Evolutionary conservation across 1,140 invertebrate genomes (phyloP).

Genomic region (Caenorhabditis tropicalis): DNA sequence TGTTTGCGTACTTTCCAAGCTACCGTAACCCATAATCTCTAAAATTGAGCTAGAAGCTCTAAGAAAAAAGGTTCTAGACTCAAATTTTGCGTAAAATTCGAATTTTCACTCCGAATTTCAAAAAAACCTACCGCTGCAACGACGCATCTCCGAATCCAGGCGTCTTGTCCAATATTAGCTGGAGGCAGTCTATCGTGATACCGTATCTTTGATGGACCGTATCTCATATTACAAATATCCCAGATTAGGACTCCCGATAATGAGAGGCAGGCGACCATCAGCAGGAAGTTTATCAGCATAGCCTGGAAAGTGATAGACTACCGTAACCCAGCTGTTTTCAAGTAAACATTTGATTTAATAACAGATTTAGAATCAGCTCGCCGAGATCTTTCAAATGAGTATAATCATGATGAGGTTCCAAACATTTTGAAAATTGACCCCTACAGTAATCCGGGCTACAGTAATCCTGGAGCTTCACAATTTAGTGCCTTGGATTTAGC

Average conservation of each 20-base stretch:
- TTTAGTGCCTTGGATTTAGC: too few species aligned
- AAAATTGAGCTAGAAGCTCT: background rate
- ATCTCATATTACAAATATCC: conserved; percentile 14
- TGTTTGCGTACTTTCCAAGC: too few species aligned
- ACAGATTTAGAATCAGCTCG: too few species aligned
- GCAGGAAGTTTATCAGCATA: background rate
- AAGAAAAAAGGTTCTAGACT: background rate
- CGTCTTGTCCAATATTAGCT: background rate
- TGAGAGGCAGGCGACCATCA: background rate
- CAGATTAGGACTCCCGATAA: background rate
- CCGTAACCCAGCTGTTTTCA: background rate
- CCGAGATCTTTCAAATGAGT: background rate
- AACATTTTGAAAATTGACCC: too few species aligned
- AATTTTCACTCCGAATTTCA: background rate
- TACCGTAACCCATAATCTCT: too few species aligned
- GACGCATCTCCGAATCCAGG: background rate
- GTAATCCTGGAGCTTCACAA: too few species aligned
- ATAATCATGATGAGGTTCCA: too few species aligned
- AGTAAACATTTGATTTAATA: background rate
- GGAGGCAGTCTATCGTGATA: background rate
- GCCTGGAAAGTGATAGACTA: background rate
- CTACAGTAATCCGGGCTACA: too few species aligned
- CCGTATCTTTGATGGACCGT: background rate
- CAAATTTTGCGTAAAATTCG: background rate
- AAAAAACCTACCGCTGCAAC: background rate